Evolutionary conservation across 37 sponge, comb jelly and placozoan genomes (phyloP).

Genomic region (Tethya wilhelma): DNA sequence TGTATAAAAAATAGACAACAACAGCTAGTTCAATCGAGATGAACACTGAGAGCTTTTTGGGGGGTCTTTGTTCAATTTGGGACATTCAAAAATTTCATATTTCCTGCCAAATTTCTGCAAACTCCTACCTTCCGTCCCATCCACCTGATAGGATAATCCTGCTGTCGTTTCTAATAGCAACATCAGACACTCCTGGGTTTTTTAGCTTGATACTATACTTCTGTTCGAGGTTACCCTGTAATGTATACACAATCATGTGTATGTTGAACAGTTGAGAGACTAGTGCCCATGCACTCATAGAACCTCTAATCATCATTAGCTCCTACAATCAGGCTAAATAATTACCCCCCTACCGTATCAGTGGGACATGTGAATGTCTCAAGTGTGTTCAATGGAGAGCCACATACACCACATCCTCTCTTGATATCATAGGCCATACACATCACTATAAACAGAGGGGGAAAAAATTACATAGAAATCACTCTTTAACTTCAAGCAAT

Average conservation of each 20-base stretch:
- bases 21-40: not conserved
- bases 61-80: not conserved
- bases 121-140: conserved; percentile 75
- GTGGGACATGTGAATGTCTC: conserved; percentile 30
- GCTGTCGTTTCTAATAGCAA: conserved; percentile 61
- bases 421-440: conserved; percentile 28
- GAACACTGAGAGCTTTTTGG: not conserved
- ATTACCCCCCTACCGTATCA: conserved; percentile 29
- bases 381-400: conserved; percentile 48
- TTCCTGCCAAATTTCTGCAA: no score
- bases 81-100: not conserved
- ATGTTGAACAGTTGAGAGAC: no score
- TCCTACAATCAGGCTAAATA: no score
- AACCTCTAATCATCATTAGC: no score
- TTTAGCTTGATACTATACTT: conserved; percentile 43
- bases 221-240: conserved; percentile 35
- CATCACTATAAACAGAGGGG: conserved; percentile 31
- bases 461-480: not conserved
- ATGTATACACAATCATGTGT: no score
- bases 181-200: conserved; percentile 56
- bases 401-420: conserved; percentile 23
- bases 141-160: conserved; percentile 75
- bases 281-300: no score
- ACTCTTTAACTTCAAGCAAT: not conserved
- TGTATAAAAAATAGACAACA: not conserved